These are phyloP conservation scores for Drosophila burlai DNA, from an alignment of 1,140 invertebrate genomes.

Conservation along the genomic window DNA sequence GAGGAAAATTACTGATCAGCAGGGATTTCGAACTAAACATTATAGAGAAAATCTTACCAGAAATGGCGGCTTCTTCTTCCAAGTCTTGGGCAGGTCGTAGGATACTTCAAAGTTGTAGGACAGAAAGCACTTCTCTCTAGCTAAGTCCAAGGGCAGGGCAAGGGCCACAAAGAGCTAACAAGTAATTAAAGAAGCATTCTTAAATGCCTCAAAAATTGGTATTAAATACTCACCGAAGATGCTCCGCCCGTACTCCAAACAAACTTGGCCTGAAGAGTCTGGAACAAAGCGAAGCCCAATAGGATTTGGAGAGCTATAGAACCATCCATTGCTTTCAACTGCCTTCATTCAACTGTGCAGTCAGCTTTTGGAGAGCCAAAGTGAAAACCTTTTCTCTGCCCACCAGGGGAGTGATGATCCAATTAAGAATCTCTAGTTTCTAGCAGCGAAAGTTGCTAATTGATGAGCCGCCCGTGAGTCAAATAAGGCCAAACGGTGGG, in stretches of 20 bases:
- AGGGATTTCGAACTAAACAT: neutral
- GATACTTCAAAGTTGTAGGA: constrained; percentile 91
- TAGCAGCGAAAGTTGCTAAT: constrained; percentile 72
- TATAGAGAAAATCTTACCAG: constrained; percentile 42
- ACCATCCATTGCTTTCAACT: constrained; percentile 23
- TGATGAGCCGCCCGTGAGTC: constrained; percentile 11
- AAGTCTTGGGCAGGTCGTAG: constrained; percentile 86
- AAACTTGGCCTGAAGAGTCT: constrained; percentile 11
- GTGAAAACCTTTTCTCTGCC: constrained; percentile 27
- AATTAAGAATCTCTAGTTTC: constrained; percentile 52
- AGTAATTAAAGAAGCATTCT: neutral
- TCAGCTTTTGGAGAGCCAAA: neutral
- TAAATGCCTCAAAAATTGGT: too few species aligned
- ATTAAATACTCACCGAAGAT: constrained; percentile 32
- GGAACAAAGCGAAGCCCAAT: constrained; percentile 10
- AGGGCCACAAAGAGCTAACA: constrained; percentile 88
- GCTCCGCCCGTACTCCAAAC: constrained; percentile 63
- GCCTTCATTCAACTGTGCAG: constrained; percentile 15
- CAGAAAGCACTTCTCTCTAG: constrained; percentile 88
- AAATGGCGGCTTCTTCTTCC: constrained; percentile 42
- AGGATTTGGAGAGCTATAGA: constrained; percentile 2
- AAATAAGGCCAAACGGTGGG: constrained; percentile 37
- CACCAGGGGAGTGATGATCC: constrained; percentile 31
- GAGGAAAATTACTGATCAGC: too few species aligned
- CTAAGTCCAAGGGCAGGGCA: constrained; percentile 89